Percentiles rank a stretch among this genome's conserved stretches.
Evolutionary conservation across 2,113 vertebrate species (phyloP).

Genomic region (Triplophysa rosa): DNA sequence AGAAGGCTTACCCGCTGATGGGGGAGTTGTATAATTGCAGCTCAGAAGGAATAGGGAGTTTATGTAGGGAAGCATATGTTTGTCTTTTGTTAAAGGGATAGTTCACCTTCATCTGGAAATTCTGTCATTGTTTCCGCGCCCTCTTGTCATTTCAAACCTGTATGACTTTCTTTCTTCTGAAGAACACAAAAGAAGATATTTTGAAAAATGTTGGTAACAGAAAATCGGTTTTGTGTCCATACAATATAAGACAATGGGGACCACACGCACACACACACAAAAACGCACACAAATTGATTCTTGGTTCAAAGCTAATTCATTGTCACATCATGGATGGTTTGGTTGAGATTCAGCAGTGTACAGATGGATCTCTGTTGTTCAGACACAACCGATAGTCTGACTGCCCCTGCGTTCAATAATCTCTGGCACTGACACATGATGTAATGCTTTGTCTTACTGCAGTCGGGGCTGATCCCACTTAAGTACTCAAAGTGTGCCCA

Average conservation of each 20-base stretch:
- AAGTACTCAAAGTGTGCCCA: neutral
- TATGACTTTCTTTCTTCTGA: no score
- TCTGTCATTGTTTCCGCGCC: no score
- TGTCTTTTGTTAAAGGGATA: slow-evolving; percentile 26
- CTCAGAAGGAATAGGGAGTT: neutral
- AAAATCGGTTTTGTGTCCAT: no score
- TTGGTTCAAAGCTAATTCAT: neutral
- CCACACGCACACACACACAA: no score
- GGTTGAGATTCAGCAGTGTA: neutral
- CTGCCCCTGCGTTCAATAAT: slow-evolving; percentile 4
- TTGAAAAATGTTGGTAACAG: no score
- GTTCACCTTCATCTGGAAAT: slow-evolving; percentile 14
- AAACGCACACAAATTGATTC: no score
- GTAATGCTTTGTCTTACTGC: slow-evolving; percentile 38
- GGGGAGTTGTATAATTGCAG: neutral
- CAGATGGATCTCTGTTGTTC: neutral
- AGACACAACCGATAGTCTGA: neutral
- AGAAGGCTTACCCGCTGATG: neutral
- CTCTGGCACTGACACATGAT: slow-evolving; percentile 22
- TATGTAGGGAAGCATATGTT: slow-evolving; percentile 18
- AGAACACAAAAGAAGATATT: no score
- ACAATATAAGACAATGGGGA: no score
- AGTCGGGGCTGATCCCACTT: slow-evolving; percentile 11
- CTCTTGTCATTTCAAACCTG: no score
- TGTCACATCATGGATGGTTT: neutral